Evolutionary conservation across 2,797 vertebrate species (phyloP), one percentile per base, ranked within the genome.

Genomic region (Xiphophorus birchmanni): DNA sequence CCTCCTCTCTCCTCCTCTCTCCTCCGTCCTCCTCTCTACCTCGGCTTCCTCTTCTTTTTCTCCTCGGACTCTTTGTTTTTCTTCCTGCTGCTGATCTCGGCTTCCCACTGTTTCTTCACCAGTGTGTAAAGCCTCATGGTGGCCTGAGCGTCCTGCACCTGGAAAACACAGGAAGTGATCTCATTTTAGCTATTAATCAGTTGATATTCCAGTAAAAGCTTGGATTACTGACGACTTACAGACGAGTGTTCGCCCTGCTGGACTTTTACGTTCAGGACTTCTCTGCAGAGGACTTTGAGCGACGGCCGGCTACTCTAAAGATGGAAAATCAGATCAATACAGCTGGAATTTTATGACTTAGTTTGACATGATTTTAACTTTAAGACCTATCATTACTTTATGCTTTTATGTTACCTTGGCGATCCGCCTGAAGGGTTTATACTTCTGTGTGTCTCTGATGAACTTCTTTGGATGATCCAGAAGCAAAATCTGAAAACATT

Each of bases 121-220:
- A 96, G 65, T 0, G 97, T 94, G 90, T 99, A 99, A 7, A 99
- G 95, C 65, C 97, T 96, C 98, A 99, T 99, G 1, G 98, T 97
- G 37, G 96, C 97, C 90, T 99, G 98, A 0, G 98, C 98, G 0
- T 99, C 98, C 88, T 99, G 97, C 79, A 99, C 92, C 98, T 99
- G 84, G 32, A 58, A 13, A 71, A 85, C n/a, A 77, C 2, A 2
- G 3, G 2, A 67, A 50, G 9, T 52, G 42, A 44, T 50, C 18
- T 29, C 69, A 2, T 11, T 29, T 47, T 23, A 73, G 44, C n/a
- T 9, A 13, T 2, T 2, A 29, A 42, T 75, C 11, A n/a, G 4
- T n/a, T 9, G 29, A 11, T 26, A 42, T 26, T 42, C 11, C 21
- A 2, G 37, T 71, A 3, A 45, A 45, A 15, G 12, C 42, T 29